Evolutionary conservation across 2,113 vertebrate species (phyloP).

Genomic region (Lichenostomus cassidix): DNA sequence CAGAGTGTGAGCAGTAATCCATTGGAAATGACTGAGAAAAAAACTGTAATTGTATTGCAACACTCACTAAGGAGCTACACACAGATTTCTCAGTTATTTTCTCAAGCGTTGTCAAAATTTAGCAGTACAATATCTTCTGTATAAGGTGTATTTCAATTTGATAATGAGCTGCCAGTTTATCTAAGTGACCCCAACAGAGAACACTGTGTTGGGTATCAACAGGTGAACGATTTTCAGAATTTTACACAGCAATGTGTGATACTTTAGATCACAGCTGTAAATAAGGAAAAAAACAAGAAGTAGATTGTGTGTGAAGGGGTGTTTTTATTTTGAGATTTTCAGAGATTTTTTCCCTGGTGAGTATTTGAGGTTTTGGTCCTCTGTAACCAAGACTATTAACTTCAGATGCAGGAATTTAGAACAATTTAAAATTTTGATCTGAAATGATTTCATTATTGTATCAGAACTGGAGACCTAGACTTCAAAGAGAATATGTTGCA

Average conservation of each 20-base stretch:
- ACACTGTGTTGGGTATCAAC: not conserved
- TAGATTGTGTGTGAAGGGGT: not conserved
- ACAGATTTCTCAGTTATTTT: not conserved
- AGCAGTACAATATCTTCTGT: not conserved
- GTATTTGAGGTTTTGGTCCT: not conserved
- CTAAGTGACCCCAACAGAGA: not conserved
- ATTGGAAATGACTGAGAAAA: not conserved
- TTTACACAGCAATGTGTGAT: not conserved
- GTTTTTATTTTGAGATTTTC: not conserved
- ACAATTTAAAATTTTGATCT: not conserved
- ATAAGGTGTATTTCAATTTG: constrained; percentile 10
- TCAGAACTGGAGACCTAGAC: not conserved
- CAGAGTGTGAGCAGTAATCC: not conserved
- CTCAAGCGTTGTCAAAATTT: not conserved
- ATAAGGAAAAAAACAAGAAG: not conserved
- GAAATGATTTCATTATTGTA: not conserved
- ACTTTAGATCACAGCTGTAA: not conserved
- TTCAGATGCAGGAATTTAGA: not conserved
- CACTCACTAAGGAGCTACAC: not conserved
- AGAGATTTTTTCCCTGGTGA: not conserved
- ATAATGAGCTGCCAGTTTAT: constrained; percentile 1
- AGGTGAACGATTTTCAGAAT: not conserved
- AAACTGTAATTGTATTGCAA: not conserved
- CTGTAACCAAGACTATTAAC: not conserved
- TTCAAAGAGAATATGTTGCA: not conserved